Evolutionary conservation across 2,888 invertebrate species (phyloP).

Genomic region (Lasioglossum calceatum): DNA sequence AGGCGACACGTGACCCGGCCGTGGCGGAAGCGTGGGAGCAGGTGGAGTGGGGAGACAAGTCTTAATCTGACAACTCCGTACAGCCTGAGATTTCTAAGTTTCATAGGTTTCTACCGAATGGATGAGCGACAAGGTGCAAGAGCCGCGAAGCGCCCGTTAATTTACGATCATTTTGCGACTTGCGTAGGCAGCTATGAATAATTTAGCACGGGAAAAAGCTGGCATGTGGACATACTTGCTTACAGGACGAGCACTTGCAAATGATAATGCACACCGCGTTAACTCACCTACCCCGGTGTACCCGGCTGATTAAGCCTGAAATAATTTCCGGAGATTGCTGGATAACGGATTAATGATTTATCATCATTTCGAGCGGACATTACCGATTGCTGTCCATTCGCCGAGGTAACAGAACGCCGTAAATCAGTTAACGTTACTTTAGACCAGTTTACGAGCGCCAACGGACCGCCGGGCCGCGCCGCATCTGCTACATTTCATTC

Average conservation of each 20-base stretch:
- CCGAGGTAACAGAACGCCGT: constrained; percentile 27
- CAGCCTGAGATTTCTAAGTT: neutral
- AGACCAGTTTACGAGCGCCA: constrained; percentile 28
- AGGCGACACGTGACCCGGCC: no score
- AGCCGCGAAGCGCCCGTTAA: constrained; percentile 6
- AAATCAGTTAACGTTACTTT: constrained; percentile 55
- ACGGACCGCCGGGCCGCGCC: neutral
- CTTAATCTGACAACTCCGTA: no score
- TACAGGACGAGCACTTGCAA: neutral
- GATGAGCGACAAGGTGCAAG: constrained; percentile 1
- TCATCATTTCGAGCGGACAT: constrained; percentile 31
- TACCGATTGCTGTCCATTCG: constrained; percentile 37
- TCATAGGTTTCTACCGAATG: neutral
- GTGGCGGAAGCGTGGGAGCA: no score
- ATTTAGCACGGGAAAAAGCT: constrained; percentile 19
- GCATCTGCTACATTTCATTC: constrained; percentile 31
- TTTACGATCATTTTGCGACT: constrained; percentile 13
- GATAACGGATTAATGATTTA: constrained; percentile 62
- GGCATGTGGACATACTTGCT: neutral
- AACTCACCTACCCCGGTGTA: neutral
- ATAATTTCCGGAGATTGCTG: constrained; percentile 43
- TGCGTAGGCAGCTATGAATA: constrained; percentile 1
- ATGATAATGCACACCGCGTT: constrained; percentile 17
- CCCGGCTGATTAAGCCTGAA: constrained; percentile 42
- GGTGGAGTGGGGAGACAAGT: no score